Conservation (phyloP, 2,888 invertebrate genomes). For the Ctenicera cuprea region DNA sequence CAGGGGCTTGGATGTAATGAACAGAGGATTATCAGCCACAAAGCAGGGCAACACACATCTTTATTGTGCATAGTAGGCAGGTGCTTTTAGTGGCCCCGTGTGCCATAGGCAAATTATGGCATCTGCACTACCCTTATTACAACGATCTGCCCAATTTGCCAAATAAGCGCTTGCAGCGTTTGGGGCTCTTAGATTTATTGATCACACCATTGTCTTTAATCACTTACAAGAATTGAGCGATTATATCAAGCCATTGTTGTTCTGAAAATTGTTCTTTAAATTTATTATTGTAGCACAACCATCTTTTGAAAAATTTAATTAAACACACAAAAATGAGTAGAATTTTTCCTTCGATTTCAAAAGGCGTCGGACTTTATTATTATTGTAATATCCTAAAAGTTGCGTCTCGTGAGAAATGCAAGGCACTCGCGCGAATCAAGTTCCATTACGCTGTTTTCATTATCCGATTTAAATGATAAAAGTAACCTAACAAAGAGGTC, state of each 20-base stretch:
- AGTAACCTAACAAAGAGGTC: slow-evolving; percentile 56
- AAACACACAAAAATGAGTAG: neutral
- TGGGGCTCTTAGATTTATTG: slow-evolving; percentile 32
- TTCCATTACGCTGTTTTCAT: slow-evolving; percentile 55
- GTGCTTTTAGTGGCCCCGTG: slow-evolving; percentile 42
- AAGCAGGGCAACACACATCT: slow-evolving; percentile 30
- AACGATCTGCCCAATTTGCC: slow-evolving; percentile 48
- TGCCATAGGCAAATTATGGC: slow-evolving; percentile 47
- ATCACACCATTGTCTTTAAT: slow-evolving; percentile 32
- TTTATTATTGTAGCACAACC: too few relatives aligned
- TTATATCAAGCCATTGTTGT: too few relatives aligned
- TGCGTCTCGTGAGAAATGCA: slow-evolving; percentile 45
- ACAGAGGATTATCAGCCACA: neutral
- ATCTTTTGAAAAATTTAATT: neutral
- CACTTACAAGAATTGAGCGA: slow-evolving; percentile 6
- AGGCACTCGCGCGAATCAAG: slow-evolving; percentile 49
- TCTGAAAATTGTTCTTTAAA: too few relatives aligned
- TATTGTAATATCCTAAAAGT: slow-evolving; percentile 37
- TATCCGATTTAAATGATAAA: slow-evolving; percentile 59
- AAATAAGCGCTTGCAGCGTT: slow-evolving; percentile 47
- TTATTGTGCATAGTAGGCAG: slow-evolving; percentile 43
- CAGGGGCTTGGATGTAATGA: too few relatives aligned
- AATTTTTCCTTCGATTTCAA: slow-evolving; percentile 7
- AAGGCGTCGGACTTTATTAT: slow-evolving; percentile 32
- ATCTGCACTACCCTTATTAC: slow-evolving; percentile 49